Base-by-base conservation (phyloP, 2,888 invertebrate genomes). In the Melinaea menophilus region DNA sequence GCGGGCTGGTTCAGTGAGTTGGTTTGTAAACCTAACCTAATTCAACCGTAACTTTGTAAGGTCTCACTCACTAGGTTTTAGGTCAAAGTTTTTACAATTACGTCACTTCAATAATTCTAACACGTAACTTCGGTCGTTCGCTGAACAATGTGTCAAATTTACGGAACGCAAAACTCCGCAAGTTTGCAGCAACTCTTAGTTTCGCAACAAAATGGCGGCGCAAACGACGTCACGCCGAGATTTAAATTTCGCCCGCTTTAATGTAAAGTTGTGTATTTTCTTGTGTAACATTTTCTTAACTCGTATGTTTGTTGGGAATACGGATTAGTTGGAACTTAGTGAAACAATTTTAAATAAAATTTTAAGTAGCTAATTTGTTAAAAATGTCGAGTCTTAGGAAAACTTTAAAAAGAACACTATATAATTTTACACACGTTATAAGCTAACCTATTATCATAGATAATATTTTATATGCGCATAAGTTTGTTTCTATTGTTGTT, bases 31-130 rank as follows among this genome's bases (percentile, higher is more conserved):
- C 31, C 51, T 31, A 31, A 51, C 51, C 31, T 31, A 31, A 51
- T 51, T 51, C 31, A 51, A 51, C 51, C 51, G 31, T 51, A 51
- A 51, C 51, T 51, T 51, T 51, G 51, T 51, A 51, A 51, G 31
- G 31, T 31, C 51, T 31, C 31, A 31, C 51, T 51, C 31, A 51
- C 31, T 51, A 51, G 51, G 51, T 51, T 31, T n/a, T n/a, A n/a
- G n/a, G n/a, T 51, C 51, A 51, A 51, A 51, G 51, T 51, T 51
- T 51, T 51, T 51, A 51, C 51, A 51, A 51, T 51, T 51, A 51
- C 51, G 51, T 51, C 51, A 51, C 51, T 51, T 51, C 51, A 51
- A 51, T 51, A 51, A 51, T 51, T 51, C 51, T 51, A 51, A 51
- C 51, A 51, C 31, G 51, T 51, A 51, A 51, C 51, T 51, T 51